Evolutionary conservation across 2,113 vertebrate genomes (phyloP).

Genomic region (Elachura formosa): DNA sequence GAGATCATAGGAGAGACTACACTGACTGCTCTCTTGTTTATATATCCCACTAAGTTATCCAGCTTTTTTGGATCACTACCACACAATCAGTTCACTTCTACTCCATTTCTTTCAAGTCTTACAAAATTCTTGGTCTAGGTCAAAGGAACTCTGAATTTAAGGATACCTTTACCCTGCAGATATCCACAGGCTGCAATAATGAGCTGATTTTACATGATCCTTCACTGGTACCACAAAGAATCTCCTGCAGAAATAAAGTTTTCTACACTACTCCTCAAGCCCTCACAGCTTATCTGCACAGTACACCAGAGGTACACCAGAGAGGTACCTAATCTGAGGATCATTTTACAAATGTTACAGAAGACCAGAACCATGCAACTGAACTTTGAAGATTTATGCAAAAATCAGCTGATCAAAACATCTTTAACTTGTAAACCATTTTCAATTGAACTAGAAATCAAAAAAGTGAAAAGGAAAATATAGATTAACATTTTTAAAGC

Average conservation of each 20-base stretch:
- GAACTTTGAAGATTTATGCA: not conserved
- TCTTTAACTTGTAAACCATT: not conserved
- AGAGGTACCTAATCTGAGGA: not conserved
- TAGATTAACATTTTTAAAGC: not conserved
- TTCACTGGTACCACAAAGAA: not conserved
- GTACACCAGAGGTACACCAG: not conserved
- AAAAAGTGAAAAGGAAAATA: not conserved
- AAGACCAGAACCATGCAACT: not conserved
- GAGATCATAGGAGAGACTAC: not conserved
- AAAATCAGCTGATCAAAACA: not conserved
- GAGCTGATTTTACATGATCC: not conserved
- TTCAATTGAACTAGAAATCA: not conserved
- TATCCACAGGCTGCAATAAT: not conserved
- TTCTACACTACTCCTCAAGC: not conserved
- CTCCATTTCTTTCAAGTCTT: not conserved
- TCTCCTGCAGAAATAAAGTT: not conserved
- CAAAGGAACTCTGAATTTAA: not conserved
- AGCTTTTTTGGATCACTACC: not conserved
- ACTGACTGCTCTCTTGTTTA: not conserved
- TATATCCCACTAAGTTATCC: not conserved
- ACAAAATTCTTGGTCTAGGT: not conserved
- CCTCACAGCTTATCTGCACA: not conserved
- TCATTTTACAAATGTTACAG: not conserved
- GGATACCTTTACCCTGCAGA: not conserved
- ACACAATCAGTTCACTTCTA: not conserved